Evolutionary conservation across 2,888 invertebrate species (phyloP), one percentile per base, ranked within the genome.

Genomic region (Cataglyphis altisquamis): DNA sequence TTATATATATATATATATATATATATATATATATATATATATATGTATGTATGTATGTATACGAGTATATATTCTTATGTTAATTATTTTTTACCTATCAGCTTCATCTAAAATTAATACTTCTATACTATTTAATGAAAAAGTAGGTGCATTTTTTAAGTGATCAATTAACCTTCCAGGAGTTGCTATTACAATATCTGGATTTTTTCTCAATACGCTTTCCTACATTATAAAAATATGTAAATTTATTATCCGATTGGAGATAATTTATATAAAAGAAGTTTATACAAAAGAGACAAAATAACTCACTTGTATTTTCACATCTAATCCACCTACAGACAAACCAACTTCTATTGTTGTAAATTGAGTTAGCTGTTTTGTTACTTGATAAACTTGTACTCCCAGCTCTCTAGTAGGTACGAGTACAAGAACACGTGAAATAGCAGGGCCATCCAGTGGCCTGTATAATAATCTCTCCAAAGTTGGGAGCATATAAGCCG

Each of bases 81-180:
- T 36, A 55, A 60, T 62, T 60, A 18, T 73, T 68, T 85, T 91
- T 85, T 91, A 96, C 96, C 96, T 95, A 94, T 97, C 97, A 62
- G 97, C 97, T 95, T 98, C 97, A 92, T 97, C 97, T 67, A 98
- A 94, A 86, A 98, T 97, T 41, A 98, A 94, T 21, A 99, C 97
- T 96, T 99, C 99, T 85, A 99, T 98, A 78, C 97, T 97, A 92
- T 98, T 97, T 78, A 99, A 96, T 29, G 96, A 96, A 95, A 99
- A 99, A 9, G 97, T 98, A 0, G 99, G 99, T 0, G 99, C 98
- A 95, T 99, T 99, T 94, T 98, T 97, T 68, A 99, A 96, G 95
- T 99, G 99, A 95, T 99, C 99, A 87, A 99, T 99, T 57, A 99
- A 96, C 89, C 99, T 97, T 82, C 99, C 99, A 0, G 99, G 99